These are phyloP conservation scores for Meandrina meandrites DNA, from an alignment of 92 coral and sea anemone species.

Conservation along the genomic window DNA sequence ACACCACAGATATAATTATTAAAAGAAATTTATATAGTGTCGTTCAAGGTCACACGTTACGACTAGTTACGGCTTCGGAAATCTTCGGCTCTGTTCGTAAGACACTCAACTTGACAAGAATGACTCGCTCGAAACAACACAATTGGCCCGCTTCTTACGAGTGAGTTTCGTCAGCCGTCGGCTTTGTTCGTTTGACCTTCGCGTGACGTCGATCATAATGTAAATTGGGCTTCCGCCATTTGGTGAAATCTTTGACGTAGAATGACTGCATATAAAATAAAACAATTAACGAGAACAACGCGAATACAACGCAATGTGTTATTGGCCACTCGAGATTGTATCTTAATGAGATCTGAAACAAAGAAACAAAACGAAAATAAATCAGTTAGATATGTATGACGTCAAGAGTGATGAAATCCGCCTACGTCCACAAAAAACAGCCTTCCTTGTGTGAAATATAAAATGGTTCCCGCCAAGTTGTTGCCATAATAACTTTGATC, in stretches of 20 bases:
- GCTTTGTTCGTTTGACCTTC: constrained; percentile 19
- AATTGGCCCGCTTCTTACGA: neutral
- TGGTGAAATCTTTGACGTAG: constrained; percentile 21
- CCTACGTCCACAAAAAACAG: neutral
- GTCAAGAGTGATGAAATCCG: constrained; percentile 33
- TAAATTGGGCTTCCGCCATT: constrained; percentile 7
- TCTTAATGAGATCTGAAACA: constrained; percentile 31
- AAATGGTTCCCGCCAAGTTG: neutral
- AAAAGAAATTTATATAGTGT: neutral
- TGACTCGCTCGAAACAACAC: neutral
- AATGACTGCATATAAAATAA: neutral
- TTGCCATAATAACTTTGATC: neutral
- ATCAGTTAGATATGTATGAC: constrained; percentile 1
- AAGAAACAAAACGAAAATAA: constrained; percentile 33
- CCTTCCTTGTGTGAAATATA: constrained; percentile 3
- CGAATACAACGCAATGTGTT: neutral
- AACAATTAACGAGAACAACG: neutral
- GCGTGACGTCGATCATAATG: constrained; percentile 21
- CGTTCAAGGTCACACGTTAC: constrained; percentile 5
- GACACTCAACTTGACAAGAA: constrained; percentile 1
- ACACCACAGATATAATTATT: too few species aligned
- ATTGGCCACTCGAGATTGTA: constrained; percentile 28
- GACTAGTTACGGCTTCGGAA: neutral
- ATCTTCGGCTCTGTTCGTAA: constrained; percentile 21
- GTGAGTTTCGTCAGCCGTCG: neutral